phyloP scores from a whole-genome alignment of 2,888 invertebrate genomes.

The Polyommatus icarus region DNA sequence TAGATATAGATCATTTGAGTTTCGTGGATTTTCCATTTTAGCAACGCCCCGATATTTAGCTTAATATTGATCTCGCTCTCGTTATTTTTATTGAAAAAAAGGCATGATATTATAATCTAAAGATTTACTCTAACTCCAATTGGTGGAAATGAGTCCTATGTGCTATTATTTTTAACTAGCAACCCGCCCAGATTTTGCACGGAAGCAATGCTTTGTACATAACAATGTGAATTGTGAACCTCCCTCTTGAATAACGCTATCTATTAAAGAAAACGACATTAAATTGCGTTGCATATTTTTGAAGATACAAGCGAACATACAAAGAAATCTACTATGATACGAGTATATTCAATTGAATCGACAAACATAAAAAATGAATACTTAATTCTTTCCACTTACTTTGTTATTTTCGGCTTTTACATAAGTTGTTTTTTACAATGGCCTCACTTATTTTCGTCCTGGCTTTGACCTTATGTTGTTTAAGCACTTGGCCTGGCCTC shows the following conservation, averaged over 20 bases:
- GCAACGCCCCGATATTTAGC: too few relatives aligned
- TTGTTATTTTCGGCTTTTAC: neutral
- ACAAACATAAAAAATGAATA: neutral
- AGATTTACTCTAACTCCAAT: too few relatives aligned
- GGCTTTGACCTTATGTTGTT: constrained; percentile 8
- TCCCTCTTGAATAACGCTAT: neutral
- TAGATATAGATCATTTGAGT: too few relatives aligned
- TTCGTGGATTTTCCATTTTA: too few relatives aligned
- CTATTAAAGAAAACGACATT: neutral
- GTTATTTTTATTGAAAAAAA: too few relatives aligned
- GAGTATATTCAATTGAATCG: neutral
- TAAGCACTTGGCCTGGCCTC: constrained; percentile 2
- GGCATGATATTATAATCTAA: too few relatives aligned
- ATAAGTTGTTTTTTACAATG: neutral
- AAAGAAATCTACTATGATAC: neutral
- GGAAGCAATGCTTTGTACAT: too few relatives aligned
- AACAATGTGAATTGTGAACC: neutral
- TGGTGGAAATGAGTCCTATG: too few relatives aligned
- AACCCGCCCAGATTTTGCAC: too few relatives aligned
- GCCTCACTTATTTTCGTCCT: constrained; percentile 6
- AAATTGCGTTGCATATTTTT: neutral
- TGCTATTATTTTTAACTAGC: too few relatives aligned
- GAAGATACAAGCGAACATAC: neutral
- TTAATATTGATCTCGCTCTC: too few relatives aligned
- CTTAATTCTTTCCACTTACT: neutral